These are phyloP conservation scores for Colistium nudipinnis DNA, from an alignment of 2,113 vertebrate species.

Conservation along the genomic window DNA sequence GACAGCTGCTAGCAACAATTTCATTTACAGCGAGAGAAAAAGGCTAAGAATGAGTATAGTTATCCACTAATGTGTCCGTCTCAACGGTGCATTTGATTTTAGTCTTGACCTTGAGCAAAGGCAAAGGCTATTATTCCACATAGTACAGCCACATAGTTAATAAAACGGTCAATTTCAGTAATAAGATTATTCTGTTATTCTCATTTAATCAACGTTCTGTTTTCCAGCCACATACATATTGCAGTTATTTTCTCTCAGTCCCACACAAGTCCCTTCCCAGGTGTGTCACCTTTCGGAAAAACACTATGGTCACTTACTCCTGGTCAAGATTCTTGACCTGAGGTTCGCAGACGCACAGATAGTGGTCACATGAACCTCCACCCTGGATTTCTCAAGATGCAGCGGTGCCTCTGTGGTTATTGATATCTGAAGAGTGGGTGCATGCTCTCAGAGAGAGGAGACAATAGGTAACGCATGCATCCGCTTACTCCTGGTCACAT, in stretches of 20 bases:
- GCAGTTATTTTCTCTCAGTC: conserved; percentile 14
- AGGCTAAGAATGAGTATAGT: conserved; percentile 3
- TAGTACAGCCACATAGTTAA: neutral
- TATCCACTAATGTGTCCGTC: neutral
- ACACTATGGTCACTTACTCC: conserved; percentile 36
- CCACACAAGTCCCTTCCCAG: conserved; percentile 1
- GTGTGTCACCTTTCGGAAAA: conserved; percentile 20
- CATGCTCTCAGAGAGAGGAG: neutral
- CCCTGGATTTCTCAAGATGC: neutral
- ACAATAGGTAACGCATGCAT: neutral
- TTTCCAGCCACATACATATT: conserved; percentile 45
- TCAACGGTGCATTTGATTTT: conserved; percentile 4
- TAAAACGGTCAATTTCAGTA: neutral
- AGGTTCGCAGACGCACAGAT: neutral
- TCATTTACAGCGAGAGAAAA: conserved; percentile 15
- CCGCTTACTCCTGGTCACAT: neutral
- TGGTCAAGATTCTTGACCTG: conserved; percentile 40
- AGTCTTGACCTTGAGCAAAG: neutral
- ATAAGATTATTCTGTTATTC: neutral
- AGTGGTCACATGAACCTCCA: neutral
- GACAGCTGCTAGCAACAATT: neutral
- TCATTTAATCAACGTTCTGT: conserved; percentile 7
- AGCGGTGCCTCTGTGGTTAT: neutral
- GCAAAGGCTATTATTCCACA: neutral
- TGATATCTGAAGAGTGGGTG: neutral